phyloP scores from a whole-genome alignment of 2,888 invertebrate species.

The Autographa gamma region DNA sequence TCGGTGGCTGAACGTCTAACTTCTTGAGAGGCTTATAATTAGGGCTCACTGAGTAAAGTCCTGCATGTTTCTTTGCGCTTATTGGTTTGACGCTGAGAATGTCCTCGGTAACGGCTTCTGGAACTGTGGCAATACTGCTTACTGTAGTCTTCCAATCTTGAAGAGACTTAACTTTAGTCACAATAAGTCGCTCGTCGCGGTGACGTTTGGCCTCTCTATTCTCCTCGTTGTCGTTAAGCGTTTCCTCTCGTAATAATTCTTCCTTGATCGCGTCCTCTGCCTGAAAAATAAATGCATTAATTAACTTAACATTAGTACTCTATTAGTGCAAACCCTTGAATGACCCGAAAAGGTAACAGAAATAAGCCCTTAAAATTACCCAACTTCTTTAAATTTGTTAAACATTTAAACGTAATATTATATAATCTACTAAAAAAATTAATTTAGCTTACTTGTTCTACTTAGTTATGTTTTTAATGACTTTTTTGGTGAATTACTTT shows the following conservation, averaged over 20 bases:
- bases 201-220: conserved; percentile 57
- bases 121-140: neutral
- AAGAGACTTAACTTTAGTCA: neutral
- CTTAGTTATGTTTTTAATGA: too few species aligned
- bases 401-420: too few species aligned
- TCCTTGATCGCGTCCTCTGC: conserved; percentile 79
- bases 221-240: conserved; percentile 67
- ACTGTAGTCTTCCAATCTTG: neutral
- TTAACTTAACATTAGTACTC: too few species aligned
- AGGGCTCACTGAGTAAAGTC: conserved; percentile 74
- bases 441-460: too few species aligned
- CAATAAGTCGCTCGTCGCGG: conserved; percentile 43
- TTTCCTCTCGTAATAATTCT: conserved; percentile 76
- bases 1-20: conserved; percentile 79
- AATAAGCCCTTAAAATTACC: too few species aligned
- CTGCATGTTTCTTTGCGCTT: conserved; percentile 61
- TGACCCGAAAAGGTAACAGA: too few species aligned
- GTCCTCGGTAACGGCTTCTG: conserved; percentile 53
- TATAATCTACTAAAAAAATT: too few species aligned
- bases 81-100: conserved; percentile 75
- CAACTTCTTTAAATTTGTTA: too few species aligned
- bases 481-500: too few species aligned
- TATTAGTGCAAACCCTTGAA: too few species aligned
- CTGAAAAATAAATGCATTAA: conserved; percentile 67
- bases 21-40: conserved; percentile 83